Base-by-base conservation (phyloP, 2,113 vertebrate species). In the Platanista minor region DNA sequence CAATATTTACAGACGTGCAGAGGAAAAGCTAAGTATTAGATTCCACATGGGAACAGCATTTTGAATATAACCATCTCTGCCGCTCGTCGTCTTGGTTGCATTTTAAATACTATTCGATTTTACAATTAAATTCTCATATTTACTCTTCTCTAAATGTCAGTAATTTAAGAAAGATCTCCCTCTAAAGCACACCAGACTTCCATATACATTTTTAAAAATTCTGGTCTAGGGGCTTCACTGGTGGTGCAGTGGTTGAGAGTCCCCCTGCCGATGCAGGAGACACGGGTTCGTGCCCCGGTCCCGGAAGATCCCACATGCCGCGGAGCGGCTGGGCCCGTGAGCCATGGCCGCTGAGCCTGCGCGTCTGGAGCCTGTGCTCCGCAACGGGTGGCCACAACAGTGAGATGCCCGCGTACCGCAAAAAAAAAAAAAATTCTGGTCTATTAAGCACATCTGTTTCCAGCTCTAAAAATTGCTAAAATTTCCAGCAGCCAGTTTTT, bases 21-120 rank as follows among this genome's bases (percentile, higher is more conserved):
- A 52, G 20, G 23, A 90, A 92, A 85, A 87, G 25, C 39, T 77
- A n/a, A 80, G 7, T 75, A 39, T 57, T 64, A 90, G 92, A 91
- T 82, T 49, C 54, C 81, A 69, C 69, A 62, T 3, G n/a, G 31
- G 25, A 46, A 74, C 3, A 92, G 39, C 46, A 87, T 46, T 95
- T 91, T 61, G 54, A 64, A 75, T 61, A 61, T 31, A 93, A 95
- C 85, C 61, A 87, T 61, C 18, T 81, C 71, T 81, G 49, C 11
- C 84, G 9, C 41, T 62, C 54, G 82, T 81, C 69, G 15, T 95
- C n/a, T 94, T 52, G 15, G 29, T 59, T 67, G 20, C 13, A 82
- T 95, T 93, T 92, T 95, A 69, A 92, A 80, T 82, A 78, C 59
- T 87, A 72, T 59, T 92, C 74, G 57, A 66, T 85, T 90, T 96